These are phyloP conservation scores for Macaca mulatta DNA, from an alignment of 2,113 vertebrate genomes.

Conservation along the genomic window DNA sequence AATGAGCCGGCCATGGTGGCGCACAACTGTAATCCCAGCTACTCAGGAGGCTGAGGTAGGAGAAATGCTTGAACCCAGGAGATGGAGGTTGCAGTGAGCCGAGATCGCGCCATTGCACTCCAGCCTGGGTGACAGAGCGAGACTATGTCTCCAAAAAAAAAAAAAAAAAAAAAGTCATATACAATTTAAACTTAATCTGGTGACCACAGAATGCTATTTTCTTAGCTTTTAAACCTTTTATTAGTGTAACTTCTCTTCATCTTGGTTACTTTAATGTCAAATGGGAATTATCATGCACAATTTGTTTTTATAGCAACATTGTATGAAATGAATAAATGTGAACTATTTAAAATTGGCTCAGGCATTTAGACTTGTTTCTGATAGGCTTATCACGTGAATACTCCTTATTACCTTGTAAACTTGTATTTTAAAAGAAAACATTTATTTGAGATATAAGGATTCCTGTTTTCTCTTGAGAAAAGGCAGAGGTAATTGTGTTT, in stretches of 20 bases:
- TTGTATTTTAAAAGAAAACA: constrained; percentile 15
- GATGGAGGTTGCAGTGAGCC: too few relatives aligned
- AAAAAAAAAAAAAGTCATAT: not conserved
- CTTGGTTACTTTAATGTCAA: not conserved
- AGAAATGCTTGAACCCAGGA: too few relatives aligned
- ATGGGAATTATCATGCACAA: not conserved
- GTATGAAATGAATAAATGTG: not conserved
- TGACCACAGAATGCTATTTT: not conserved
- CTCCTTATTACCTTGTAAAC: not conserved
- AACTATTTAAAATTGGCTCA: not conserved
- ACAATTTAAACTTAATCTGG: not conserved
- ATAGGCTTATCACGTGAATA: not conserved
- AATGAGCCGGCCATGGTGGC: too few relatives aligned
- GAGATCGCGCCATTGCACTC: too few relatives aligned
- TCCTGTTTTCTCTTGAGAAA: not conserved
- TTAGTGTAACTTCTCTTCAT: not conserved
- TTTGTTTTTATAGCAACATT: not conserved
- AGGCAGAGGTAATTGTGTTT: not conserved
- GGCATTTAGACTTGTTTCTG: not conserved
- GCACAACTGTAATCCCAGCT: too few relatives aligned
- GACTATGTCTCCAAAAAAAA: too few relatives aligned
- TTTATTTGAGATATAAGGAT: not conserved
- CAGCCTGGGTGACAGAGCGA: too few relatives aligned
- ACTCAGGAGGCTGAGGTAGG: too few relatives aligned
- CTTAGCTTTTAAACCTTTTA: not conserved